These are phyloP conservation scores for Gila orcuttii DNA, from an alignment of 2,113 vertebrate genomes.

Conservation along the genomic window DNA sequence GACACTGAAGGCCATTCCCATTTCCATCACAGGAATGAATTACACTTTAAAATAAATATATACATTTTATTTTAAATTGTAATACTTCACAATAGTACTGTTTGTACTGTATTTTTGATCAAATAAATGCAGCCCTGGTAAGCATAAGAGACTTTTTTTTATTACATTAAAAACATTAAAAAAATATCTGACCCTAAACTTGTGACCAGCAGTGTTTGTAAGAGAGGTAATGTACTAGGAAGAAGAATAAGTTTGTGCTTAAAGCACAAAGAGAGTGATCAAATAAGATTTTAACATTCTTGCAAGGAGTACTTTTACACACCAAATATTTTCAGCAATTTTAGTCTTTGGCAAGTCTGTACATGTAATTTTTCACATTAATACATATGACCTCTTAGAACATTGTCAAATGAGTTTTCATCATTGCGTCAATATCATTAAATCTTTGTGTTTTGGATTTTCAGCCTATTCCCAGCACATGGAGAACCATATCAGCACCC, in stretches of 20 bases:
- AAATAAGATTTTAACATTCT: neutral
- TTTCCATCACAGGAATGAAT: neutral
- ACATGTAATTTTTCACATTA: neutral
- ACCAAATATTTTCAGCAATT: neutral
- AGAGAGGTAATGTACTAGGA: neutral
- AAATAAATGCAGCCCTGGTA: neutral
- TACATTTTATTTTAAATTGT: neutral
- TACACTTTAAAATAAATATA: neutral
- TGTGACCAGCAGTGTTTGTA: neutral
- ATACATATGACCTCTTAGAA: neutral
- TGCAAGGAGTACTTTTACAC: neutral
- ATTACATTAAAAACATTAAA: neutral
- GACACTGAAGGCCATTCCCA: neutral
- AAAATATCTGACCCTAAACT: neutral
- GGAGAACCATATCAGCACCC: slow-evolving; percentile 89
- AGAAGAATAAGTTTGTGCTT: neutral
- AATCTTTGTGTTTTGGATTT: slow-evolving; percentile 50
- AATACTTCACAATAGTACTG: neutral
- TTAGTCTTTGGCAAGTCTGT: neutral
- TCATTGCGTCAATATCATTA: neutral
- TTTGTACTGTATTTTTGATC: neutral
- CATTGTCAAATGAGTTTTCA: slow-evolving; percentile 13
- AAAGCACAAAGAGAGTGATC: neutral
- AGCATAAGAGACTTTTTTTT: neutral
- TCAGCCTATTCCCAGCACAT: slow-evolving; percentile 88